Conservation (phyloP, 1,140 invertebrate species). For the Pygmarrhopalites habei region DNA sequence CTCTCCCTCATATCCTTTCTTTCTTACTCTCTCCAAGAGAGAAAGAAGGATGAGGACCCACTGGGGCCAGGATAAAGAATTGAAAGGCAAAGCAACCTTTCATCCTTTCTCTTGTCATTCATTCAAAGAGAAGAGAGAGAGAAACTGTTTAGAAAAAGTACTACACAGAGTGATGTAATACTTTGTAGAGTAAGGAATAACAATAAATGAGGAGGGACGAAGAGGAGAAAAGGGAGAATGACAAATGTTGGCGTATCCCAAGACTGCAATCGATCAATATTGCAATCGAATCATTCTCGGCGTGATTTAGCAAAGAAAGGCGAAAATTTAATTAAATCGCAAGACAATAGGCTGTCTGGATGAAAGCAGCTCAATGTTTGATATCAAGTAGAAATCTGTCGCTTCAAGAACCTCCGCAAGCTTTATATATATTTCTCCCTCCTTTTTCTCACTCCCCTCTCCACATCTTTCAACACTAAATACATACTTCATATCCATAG, state of each 20-base stretch:
- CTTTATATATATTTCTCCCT: too few relatives aligned
- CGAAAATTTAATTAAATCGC: constrained; percentile 33
- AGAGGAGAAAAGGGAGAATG: constrained; percentile 14
- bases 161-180: constrained; percentile 1
- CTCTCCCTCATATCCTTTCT: too few relatives aligned
- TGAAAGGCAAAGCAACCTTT: background rate
- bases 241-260: constrained; percentile 22
- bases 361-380: constrained; percentile 25
- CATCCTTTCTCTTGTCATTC: background rate
- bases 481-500: too few relatives aligned
- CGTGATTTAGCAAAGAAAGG: constrained; percentile 23
- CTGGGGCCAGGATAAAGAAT: background rate
- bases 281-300: constrained; percentile 26
- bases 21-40: too few relatives aligned
- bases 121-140: background rate
- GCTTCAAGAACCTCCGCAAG: constrained; percentile 10
- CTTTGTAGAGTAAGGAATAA: background rate
- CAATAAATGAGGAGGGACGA: constrained; percentile 19
- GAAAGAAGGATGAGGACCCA: too few relatives aligned
- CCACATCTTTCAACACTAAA: too few relatives aligned
- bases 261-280: constrained; percentile 23
- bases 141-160: constrained; percentile 1
- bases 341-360: constrained; percentile 27
- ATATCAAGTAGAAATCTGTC: constrained; percentile 26
- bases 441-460: constrained; percentile 5